Percentiles rank a stretch among this genome's conserved stretches.
Evolutionary conservation across 2,797 vertebrate species (phyloP).

Genomic region (Lepilemur septentrionalis): DNA sequence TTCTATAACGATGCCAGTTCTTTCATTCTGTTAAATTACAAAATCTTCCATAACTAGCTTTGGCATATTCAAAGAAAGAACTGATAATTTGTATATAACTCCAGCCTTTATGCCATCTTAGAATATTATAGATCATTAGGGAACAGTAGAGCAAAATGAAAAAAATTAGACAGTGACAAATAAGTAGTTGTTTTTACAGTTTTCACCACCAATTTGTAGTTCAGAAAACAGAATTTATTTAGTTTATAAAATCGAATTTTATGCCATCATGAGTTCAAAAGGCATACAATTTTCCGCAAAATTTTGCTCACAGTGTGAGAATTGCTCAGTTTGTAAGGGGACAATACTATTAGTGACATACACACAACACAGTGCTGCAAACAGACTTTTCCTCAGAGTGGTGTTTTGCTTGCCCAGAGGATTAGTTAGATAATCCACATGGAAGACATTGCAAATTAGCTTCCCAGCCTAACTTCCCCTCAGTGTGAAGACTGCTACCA

Average conservation of each 20-base stretch:
- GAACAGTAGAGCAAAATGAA: not conserved
- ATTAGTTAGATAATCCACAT: not conserved
- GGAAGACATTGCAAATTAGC: not conserved
- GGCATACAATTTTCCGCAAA: not conserved
- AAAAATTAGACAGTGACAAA: not conserved
- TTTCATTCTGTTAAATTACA: not conserved
- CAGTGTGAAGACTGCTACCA: not conserved
- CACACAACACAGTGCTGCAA: not conserved
- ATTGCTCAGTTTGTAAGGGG: not conserved
- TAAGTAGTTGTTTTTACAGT: not conserved
- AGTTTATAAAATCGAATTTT: not conserved
- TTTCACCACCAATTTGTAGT: not conserved
- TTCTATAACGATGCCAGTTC: not conserved
- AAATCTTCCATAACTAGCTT: not conserved
- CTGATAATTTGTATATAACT: not conserved
- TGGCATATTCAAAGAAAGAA: not conserved
- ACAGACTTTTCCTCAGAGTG: not conserved
- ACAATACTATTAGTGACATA: not conserved
- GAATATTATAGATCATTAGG: not conserved
- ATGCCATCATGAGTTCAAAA: not conserved
- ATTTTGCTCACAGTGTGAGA: not conserved
- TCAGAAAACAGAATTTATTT: not conserved
- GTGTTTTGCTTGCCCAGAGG: not conserved
- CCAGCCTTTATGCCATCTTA: not conserved
- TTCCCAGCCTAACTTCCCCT: not conserved